These are phyloP conservation scores for Drosophila tristis DNA, from an alignment of 1,140 invertebrate genomes.

Conservation along the genomic window DNA sequence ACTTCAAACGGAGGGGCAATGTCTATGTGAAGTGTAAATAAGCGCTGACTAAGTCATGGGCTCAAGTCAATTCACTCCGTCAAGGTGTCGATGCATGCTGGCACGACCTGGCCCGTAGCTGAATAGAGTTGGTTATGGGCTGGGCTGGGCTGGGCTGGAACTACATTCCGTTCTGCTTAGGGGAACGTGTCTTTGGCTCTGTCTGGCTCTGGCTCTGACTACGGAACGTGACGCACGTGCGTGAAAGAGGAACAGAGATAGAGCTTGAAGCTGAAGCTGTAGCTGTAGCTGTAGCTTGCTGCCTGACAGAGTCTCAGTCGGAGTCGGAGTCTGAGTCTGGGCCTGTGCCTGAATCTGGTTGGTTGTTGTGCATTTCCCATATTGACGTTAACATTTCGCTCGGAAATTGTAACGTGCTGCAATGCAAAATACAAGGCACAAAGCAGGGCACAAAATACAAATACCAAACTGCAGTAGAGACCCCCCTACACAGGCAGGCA, in stretches of 20 bases:
- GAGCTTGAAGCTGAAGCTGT: too few species aligned
- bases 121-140: constrained; percentile 12
- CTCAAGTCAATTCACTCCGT: constrained; percentile 63
- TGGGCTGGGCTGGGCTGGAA: background rate
- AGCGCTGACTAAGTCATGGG: constrained; percentile 52
- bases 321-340: constrained; percentile 11
- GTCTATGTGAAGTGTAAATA: constrained; percentile 67
- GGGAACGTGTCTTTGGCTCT: constrained; percentile 49
- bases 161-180: constrained; percentile 7
- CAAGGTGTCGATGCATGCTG: constrained; percentile 47
- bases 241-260: constrained; percentile 16
- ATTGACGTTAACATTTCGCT: constrained; percentile 72
- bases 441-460: constrained; percentile 18
- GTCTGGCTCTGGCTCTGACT: constrained; percentile 15
- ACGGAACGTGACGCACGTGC: constrained; percentile 66
- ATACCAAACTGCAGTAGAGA: too few species aligned
- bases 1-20: background rate
- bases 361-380: constrained; percentile 52
- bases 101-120: constrained; percentile 37
- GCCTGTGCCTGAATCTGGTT: background rate
- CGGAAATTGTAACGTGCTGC: constrained; percentile 47
- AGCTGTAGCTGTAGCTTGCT: too few species aligned
- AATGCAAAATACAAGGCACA: constrained; percentile 45
- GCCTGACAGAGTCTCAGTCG: constrained; percentile 12
- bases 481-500: too few species aligned